Percentiles rank a stretch among this genome's conserved stretches.
phyloP scores from a whole-genome alignment of 1,140 invertebrate genomes.

The Megalopta genalis region DNA sequence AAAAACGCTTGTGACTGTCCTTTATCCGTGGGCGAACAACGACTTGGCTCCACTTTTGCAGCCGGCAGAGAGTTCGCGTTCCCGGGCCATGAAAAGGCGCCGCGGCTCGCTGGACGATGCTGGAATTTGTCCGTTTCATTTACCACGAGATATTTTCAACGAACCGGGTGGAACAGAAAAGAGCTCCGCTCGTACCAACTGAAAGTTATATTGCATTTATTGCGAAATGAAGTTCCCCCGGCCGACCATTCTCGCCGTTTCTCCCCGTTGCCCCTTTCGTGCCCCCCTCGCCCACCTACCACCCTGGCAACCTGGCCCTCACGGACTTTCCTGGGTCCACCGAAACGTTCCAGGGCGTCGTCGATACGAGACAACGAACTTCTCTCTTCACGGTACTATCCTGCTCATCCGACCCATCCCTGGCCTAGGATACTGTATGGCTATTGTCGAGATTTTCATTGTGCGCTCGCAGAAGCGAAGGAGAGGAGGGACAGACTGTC shows the following conservation, averaged over 20 bases:
- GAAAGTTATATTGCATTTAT: conserved; percentile 70
- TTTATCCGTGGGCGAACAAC: conserved; percentile 47
- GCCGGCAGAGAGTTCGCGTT: conserved; percentile 19
- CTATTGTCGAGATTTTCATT: conserved; percentile 70
- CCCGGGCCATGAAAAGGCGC: conserved; percentile 34
- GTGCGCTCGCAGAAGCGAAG: conserved; percentile 50
- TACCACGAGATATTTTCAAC: conserved; percentile 64
- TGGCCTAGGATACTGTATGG: conserved; percentile 36
- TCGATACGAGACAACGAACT: conserved; percentile 50
- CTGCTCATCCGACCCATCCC: conserved; percentile 27
- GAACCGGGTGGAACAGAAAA: conserved; percentile 45
- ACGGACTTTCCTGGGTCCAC: conserved; percentile 19
- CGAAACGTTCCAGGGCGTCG: conserved; percentile 53
- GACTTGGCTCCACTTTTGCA: conserved; percentile 28
- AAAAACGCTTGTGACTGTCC: conserved; percentile 24
- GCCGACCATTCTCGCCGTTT: conserved; percentile 22
- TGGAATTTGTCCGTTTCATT: conserved; percentile 67
- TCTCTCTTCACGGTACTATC: conserved; percentile 36
- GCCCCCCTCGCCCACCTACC: not conserved
- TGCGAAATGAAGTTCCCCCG: conserved; percentile 64
- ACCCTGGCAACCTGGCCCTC: not conserved
- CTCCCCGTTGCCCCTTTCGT: not conserved
- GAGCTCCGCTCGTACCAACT: conserved; percentile 23
- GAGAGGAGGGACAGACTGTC: conserved; percentile 32
- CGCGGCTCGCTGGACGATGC: conserved; percentile 31